Conservation (phyloP, 2,113 vertebrate genomes). For the Oreochromis tanganicae region DNA sequence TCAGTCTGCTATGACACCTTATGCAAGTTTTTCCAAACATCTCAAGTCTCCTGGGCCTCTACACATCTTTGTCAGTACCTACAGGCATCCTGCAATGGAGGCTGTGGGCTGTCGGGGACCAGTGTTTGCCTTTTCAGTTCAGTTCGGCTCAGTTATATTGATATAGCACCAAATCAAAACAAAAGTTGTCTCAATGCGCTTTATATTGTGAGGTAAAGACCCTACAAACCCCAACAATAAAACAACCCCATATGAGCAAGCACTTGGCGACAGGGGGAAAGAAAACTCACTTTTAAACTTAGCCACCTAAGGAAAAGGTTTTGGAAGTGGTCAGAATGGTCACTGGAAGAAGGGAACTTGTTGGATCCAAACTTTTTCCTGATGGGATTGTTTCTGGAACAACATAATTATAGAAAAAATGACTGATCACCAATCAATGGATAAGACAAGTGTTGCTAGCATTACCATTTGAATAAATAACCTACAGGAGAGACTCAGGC, state of each 20-base stretch:
- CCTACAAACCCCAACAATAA: background rate
- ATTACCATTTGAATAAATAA: background rate
- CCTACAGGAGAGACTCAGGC: background rate
- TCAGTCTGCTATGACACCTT: background rate
- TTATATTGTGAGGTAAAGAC: background rate
- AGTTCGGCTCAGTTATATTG: background rate
- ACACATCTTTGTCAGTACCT: background rate
- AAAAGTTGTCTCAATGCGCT: background rate
- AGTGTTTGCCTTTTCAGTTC: background rate
- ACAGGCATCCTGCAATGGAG: background rate
- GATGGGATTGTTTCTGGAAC: background rate
- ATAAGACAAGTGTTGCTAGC: background rate
- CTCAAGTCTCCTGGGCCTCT: background rate
- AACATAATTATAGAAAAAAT: background rate
- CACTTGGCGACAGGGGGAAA: background rate
- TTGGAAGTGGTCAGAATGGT: background rate
- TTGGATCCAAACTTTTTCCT: background rate
- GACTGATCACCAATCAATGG: background rate
- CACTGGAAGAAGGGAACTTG: background rate
- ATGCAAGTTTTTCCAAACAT: background rate
- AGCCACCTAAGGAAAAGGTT: background rate
- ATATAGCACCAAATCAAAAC: background rate
- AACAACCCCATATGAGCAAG: background rate
- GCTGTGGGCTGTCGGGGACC: background rate
- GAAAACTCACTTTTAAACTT: background rate